Base-by-base conservation (phyloP, 2,113 vertebrate genomes). In the Proterorhinus semilunaris region DNA sequence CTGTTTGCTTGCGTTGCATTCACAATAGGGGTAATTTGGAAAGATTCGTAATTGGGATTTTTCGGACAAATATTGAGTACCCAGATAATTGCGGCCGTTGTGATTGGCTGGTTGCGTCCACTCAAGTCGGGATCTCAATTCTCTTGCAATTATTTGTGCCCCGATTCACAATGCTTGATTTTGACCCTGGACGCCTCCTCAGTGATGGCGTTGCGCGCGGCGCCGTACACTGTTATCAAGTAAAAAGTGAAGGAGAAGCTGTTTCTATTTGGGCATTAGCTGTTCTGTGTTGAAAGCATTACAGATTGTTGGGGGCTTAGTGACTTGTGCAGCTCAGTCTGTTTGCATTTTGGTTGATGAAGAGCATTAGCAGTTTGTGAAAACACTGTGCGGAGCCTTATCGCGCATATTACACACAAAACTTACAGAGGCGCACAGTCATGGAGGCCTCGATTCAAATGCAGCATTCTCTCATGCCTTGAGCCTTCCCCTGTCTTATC, bases 401-500 rank as follows among this genome's bases (percentile, higher is more conserved):
- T 54, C 51, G 12, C 7, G 10, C n/a, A 16, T 15, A 46, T 21
- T 43, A 67, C 45, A 27, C 54, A 50, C 44, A 54, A 16, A 58
- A 8, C 55, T 36, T 13, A 57, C n/a, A 65, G 12, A 73, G 15
- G 47, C 51, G 63, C 48, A 65, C 52, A 65, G 36, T 66, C 6
- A 17, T 7, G 49, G 45, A 53, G 48, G 49, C 48, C 55, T 6
- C 21, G 1, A 27, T 27, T 12, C 50, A 77, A 16, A 36, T 42
- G 17, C 58, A 57, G 36, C 58, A 65, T 47, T 55, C 53, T 54
- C 50, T 69, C 6, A 52, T 46, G 57, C 66, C 66, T 50, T 9
- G 44, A 71, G 72, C 57, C 67, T 55, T 70, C 17, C 58, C 54
- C 51, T n/a, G 16, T 82, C 74, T 65, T 65, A 71, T 79, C 68